These are phyloP conservation scores for Enteromius argenteus DNA, from an alignment of 2,797 vertebrate genomes.

Conservation along the genomic window DNA sequence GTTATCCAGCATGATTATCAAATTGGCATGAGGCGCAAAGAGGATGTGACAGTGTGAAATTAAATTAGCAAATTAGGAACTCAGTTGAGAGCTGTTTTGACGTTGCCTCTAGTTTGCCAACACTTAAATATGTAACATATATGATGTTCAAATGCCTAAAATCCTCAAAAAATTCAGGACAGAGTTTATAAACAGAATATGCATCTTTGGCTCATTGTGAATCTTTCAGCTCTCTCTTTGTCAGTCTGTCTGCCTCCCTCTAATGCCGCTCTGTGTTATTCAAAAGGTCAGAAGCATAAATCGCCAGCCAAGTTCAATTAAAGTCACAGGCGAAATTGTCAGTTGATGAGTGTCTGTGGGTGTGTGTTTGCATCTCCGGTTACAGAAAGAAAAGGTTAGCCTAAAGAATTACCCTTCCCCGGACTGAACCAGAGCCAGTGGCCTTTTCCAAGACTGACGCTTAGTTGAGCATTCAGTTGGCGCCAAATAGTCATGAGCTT, in stretches of 20 bases:
- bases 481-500: conserved; percentile 41
- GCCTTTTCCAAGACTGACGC: conserved; percentile 51
- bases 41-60: not conserved
- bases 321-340: conserved; percentile 40
- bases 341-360: conserved; percentile 52
- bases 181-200: not conserved
- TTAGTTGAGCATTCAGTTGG: conserved; percentile 33
- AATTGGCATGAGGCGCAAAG: not conserved
- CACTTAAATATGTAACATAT: not conserved
- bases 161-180: not conserved
- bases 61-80: not conserved
- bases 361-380: conserved; percentile 40
- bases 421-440: conserved; percentile 44
- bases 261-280: conserved; percentile 38
- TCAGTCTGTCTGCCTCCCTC: conserved; percentile 18
- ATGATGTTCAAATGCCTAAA: not conserved
- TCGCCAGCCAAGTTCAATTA: conserved; percentile 51
- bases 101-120: not conserved
- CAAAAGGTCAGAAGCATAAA: conserved; percentile 57
- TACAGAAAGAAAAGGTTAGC: conserved; percentile 58
- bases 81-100: not conserved
- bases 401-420: conserved; percentile 50
- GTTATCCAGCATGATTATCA: not conserved
- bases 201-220: conserved; percentile 20
- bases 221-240: conserved; percentile 29